Evolutionary conservation across 2,113 vertebrate species (phyloP), one percentile per base, ranked within the genome.

Genomic region (Myiagra hebetior): DNA sequence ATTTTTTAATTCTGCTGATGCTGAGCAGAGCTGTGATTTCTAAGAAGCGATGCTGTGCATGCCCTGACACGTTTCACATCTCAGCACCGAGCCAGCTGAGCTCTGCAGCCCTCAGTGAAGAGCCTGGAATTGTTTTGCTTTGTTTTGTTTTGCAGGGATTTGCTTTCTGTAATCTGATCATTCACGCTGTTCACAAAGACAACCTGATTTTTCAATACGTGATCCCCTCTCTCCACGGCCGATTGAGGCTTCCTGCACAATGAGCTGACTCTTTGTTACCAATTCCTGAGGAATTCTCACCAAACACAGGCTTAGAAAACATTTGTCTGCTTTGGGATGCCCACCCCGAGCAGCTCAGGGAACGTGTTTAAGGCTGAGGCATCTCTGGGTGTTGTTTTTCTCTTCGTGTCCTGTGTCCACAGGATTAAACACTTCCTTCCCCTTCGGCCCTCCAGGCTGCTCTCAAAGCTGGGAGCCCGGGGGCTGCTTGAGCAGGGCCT

Each of bases 381-480:
- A 8, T 12, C 87, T 16, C 11, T 4, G 31, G 37, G 33, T 4
- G 53, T 11, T 93, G 79, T 91, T 95, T 88, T 91, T 41, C 70
- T 57, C 75, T 50, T 3, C 27, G 2, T 7, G 28, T 50, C 74
- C 56, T 4, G 0, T 1, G 17, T 26, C 87, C 94, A 49, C 53
- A 55, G 37, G 28, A 76, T 85, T 31, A 44, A 93, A 93, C 20
- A 8, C 19, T 96, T 95, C 94, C 95, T 96, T 93, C 91, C 94
- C 73, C 41, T 80, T 39, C 10, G 16, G 75, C 57, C 30, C 80
- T 33, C 28, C 42, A 42, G 85, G 82, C 19, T 59, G 86, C 4
- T 77, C 77, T 10, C 37, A 15, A 39, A 30, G 92, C 80, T 73
- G 92, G 72, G 26, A 92, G 30, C 65, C 28, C 41, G 0, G 79